A percentile compares a stretch with the other conserved stretches of the same genome.
Evolutionary conservation across 92 coral and sea anemone species (phyloP).

Genomic region (Muricea muricata): DNA sequence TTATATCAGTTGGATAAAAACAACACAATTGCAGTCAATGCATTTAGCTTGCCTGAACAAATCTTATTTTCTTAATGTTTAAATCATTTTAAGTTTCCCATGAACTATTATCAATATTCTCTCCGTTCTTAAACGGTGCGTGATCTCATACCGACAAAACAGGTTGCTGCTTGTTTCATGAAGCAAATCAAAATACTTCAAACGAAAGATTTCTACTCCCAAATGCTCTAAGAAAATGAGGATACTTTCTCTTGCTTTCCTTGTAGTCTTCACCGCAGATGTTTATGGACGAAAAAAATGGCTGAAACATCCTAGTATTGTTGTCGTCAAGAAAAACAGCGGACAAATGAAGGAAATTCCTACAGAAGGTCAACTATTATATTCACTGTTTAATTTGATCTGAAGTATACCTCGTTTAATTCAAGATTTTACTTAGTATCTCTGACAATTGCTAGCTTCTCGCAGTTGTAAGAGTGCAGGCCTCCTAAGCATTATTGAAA

Average conservation of each 20-base stretch:
- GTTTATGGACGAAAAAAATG: constrained; percentile 20
- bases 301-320: constrained; percentile 23
- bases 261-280: background rate
- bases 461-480: no score
- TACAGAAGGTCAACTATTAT: background rate
- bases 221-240: background rate
- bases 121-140: background rate
- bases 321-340: background rate
- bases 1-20: no score
- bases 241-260: background rate
- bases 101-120: background rate
- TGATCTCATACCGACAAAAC: background rate
- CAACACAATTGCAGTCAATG: no score
- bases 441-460: no score
- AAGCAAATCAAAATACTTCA: background rate
- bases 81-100: no score
- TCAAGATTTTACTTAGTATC: no score
- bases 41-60: no score
- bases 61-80: no score
- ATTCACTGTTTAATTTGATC: background rate
- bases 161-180: constrained; percentile 12
- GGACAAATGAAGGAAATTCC: constrained; percentile 8
- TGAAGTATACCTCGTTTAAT: no score
- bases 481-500: no score
- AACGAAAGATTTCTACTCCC: background rate